Percentiles rank a stretch among this genome's conserved stretches.
phyloP scores from a whole-genome alignment of 37 sponge, comb jelly and placozoan genomes.

The Haliclona indistincta region DNA sequence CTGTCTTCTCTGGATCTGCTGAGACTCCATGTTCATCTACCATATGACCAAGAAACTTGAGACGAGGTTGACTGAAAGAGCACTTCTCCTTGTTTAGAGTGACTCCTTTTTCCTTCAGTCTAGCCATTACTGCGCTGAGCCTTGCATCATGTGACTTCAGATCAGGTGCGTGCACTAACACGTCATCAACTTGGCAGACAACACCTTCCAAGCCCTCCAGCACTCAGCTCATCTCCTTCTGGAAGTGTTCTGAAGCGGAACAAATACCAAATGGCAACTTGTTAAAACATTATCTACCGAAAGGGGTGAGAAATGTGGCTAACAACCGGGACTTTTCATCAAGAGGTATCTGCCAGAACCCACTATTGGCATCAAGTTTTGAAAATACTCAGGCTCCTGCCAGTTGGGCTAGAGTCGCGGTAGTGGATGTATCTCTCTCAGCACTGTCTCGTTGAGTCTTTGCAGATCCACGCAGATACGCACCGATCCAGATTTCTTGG shows the following conservation, averaged over 20 bases:
- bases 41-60: constrained; percentile 51
- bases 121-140: constrained; percentile 19
- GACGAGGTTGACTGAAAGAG: too few relatives aligned
- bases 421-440: constrained; percentile 25
- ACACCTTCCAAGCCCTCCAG: constrained; percentile 24
- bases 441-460: constrained; percentile 37
- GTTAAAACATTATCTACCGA: constrained; percentile 43
- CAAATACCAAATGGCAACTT: constrained; percentile 51
- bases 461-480: constrained; percentile 47
- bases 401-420: constrained; percentile 43
- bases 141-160: constrained; percentile 19
- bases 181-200: constrained; percentile 40
- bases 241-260: constrained; percentile 35
- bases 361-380: constrained; percentile 30
- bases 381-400: constrained; percentile 9
- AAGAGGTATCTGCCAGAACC: constrained; percentile 52
- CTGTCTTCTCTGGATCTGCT: constrained; percentile 32
- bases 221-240: constrained; percentile 18
- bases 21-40: constrained; percentile 21
- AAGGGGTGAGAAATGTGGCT: constrained; percentile 48
- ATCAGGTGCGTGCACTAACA: neutral
- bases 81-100: constrained; percentile 5
- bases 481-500: constrained; percentile 25
- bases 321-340: constrained; percentile 14
- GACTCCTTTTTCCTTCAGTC: constrained; percentile 16